A percentile compares a stretch with the other conserved stretches of the same genome.
phyloP scores from a whole-genome alignment of 2,797 vertebrate genomes.

The Denticeps clupeoides region DNA sequence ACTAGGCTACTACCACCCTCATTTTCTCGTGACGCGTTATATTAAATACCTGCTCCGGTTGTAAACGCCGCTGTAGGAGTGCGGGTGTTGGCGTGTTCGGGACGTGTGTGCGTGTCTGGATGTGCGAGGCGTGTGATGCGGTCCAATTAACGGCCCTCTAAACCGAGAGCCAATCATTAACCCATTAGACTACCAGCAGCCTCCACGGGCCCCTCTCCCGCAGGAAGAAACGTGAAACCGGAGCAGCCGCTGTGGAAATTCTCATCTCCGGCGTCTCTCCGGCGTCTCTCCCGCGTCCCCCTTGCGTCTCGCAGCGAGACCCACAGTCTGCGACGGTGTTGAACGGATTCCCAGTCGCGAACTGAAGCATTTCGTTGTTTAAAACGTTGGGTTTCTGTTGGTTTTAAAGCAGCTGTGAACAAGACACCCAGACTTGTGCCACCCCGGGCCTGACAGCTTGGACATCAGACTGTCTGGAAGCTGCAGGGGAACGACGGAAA shows the following conservation, averaged over 20 bases:
- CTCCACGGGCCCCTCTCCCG: slow-evolving; percentile 19
- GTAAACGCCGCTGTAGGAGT: too few relatives aligned
- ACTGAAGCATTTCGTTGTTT: too few relatives aligned
- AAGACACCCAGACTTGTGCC: slow-evolving; percentile 26
- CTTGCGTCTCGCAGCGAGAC: too few relatives aligned
- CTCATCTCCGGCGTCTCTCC: too few relatives aligned
- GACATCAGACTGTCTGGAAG: slow-evolving; percentile 30
- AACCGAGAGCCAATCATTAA: slow-evolving; percentile 39
- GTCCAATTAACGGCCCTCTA: slow-evolving; percentile 36
- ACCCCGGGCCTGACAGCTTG: slow-evolving; percentile 33
- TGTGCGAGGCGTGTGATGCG: slow-evolving; percentile 16
- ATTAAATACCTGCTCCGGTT: too few relatives aligned
- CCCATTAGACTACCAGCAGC: slow-evolving; percentile 35
- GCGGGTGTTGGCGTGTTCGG: too few relatives aligned
- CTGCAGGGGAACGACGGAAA: slow-evolving; percentile 43
- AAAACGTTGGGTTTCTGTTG: too few relatives aligned
- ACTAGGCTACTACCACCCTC: too few relatives aligned
- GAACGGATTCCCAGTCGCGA: too few relatives aligned
- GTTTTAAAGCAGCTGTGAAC: too few relatives aligned
- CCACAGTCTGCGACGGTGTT: too few relatives aligned
- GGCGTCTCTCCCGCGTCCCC: slow-evolving; percentile 23
- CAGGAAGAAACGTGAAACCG: slow-evolving; percentile 18
- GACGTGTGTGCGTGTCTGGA: background rate
- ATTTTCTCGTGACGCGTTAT: too few relatives aligned
- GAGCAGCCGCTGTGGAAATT: slow-evolving; percentile 13